Conservation (phyloP, 2,113 vertebrate genomes). For the Ochotona princeps region DNA sequence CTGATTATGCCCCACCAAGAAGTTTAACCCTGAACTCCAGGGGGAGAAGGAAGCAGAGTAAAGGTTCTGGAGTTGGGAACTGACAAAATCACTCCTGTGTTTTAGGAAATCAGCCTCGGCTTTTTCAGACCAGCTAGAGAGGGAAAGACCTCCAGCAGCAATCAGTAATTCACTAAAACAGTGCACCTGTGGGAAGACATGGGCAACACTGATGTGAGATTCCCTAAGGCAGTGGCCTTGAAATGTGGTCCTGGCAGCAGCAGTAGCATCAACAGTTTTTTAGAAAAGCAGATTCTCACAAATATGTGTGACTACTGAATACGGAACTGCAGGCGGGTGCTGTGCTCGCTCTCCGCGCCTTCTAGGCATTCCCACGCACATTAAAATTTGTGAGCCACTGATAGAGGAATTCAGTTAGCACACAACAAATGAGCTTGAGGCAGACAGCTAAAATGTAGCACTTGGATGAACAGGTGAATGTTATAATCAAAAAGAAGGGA, state of each 20-base stretch:
- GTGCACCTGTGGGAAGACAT: not conserved
- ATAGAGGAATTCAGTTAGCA: not conserved
- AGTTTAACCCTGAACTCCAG: not conserved
- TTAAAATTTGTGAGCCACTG: not conserved
- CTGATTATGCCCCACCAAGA: not conserved
- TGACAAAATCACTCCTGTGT: not conserved
- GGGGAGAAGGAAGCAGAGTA: not conserved
- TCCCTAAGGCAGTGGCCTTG: not conserved
- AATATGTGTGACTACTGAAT: not conserved
- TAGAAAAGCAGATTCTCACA: not conserved
- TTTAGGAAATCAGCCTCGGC: not conserved
- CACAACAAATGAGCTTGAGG: not conserved
- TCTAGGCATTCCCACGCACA: not conserved
- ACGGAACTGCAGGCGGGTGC: not conserved
- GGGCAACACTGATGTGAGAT: not conserved
- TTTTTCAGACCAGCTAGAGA: conserved; percentile 3
- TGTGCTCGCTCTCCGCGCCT: not conserved
- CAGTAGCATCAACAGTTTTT: not conserved
- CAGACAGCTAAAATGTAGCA: not conserved
- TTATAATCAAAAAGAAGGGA: not conserved
- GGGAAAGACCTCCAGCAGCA: not conserved
- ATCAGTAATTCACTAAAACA: not conserved
- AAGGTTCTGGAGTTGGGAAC: not conserved
- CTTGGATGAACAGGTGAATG: not conserved
- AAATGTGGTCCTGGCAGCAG: not conserved